phyloP scores from a whole-genome alignment of 2,113 vertebrate genomes.

The Pandion haliaetus region DNA sequence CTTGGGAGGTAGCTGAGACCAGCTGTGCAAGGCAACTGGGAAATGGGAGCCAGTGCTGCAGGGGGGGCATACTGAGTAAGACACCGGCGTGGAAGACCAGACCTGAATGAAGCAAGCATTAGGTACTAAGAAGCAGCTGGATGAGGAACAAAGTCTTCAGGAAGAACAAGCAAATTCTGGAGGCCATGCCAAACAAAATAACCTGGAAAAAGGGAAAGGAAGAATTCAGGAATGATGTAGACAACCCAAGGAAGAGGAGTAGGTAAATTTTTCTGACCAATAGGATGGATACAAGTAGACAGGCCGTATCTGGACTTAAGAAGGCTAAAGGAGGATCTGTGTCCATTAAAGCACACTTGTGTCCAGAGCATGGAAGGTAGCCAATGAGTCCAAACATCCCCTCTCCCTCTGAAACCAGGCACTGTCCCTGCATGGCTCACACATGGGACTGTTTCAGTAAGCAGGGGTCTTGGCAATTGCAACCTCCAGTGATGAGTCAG shows the following conservation, averaged over 20 bases:
- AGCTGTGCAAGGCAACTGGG: background rate
- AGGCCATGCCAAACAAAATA: background rate
- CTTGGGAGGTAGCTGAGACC: background rate
- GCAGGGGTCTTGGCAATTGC: background rate
- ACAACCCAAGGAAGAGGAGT: background rate
- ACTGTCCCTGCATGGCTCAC: background rate
- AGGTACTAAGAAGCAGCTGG: background rate
- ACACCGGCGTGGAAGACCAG: background rate
- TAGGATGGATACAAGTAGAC: background rate
- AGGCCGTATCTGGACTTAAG: background rate
- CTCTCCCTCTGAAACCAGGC: background rate
- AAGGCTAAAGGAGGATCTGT: background rate
- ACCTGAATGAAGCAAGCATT: rapidly evolving
- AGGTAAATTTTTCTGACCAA: background rate
- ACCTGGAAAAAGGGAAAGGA: background rate
- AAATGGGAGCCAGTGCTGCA: background rate
- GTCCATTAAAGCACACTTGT: background rate
- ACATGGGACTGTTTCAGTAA: background rate
- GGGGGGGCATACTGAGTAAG: background rate
- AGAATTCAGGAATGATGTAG: background rate
- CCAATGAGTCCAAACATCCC: background rate
- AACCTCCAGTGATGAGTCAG: background rate
- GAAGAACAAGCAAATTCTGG: background rate
- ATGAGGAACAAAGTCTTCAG: background rate
- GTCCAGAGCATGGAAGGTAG: background rate